phyloP scores from a whole-genome alignment of 2,888 invertebrate genomes.

The Pyrochroa serraticornis region DNA sequence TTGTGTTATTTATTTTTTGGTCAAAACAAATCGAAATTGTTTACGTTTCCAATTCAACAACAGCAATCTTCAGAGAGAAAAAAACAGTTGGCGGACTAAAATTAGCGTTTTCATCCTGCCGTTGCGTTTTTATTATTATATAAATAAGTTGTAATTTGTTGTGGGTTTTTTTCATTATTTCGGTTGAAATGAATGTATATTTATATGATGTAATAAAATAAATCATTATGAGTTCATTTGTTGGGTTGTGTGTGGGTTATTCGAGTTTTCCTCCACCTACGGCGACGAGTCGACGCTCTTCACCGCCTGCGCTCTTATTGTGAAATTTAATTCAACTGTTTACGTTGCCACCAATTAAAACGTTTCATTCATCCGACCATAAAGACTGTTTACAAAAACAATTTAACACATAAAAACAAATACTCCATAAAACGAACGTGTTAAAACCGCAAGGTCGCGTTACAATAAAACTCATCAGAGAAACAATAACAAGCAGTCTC shows the following conservation, averaged over 20 bases:
- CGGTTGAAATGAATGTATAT: conserved; percentile 30
- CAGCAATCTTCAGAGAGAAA: too few species aligned
- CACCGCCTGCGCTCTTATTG: neutral
- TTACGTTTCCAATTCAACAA: too few species aligned
- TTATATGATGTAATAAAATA: conserved; percentile 28
- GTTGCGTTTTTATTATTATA: conserved; percentile 10
- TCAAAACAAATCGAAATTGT: too few species aligned
- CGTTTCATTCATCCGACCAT: conserved; percentile 28
- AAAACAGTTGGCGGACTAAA: too few species aligned
- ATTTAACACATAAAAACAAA: conserved; percentile 32
- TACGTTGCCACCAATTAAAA: conserved; percentile 26
- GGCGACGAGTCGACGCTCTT: neutral
- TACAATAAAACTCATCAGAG: conserved; percentile 32
- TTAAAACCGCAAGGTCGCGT: conserved; percentile 32
- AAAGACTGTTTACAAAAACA: conserved; percentile 33
- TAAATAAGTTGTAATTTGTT: conserved; percentile 18
- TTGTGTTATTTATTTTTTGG: too few species aligned
- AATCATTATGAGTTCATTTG: conserved; percentile 10
- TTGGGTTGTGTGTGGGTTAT: neutral
- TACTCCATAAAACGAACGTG: conserved; percentile 30
- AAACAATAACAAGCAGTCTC: conserved; percentile 30
- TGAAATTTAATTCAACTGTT: conserved; percentile 25
- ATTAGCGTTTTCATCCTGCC: conserved; percentile 13
- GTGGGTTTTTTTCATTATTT: conserved; percentile 21
- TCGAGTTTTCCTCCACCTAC: neutral